Evolutionary conservation across 2,888 invertebrate genomes (phyloP), one percentile per base, ranked within the genome.

Genomic region (Hydriomena furcata): DNA sequence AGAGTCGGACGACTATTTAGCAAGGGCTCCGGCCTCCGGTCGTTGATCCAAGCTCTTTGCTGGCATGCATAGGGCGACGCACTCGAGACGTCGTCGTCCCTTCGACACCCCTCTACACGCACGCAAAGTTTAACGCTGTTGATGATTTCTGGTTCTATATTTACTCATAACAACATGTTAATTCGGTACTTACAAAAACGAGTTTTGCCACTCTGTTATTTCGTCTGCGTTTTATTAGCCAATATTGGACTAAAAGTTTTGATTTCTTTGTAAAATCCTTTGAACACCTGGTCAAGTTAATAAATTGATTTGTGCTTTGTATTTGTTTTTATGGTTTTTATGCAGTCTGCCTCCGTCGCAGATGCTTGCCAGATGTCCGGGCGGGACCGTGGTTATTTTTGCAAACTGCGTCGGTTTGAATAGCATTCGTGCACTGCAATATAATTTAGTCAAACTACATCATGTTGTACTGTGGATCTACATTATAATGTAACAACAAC

Each of bases 1-100:
- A 80, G 76, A 82, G 79, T 70, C 67, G 63, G 65, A 62, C 68
- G 65, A 73, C 73, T 79, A 79, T 79, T 75, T 77, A 76, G 73
- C 68, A 82, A 82, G 83, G 84, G 81, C 81, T 76, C 69, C 71
- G 84, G 87, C 85, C 81, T 76, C 67, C 72, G 84, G 88, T 88
- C 87, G 76, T 80, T 86, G 89, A 71, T 80, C 89, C 77, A 73
- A 68, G 70, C 71, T 74, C 65, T 71, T 72, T 73, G 68, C 72
- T 66, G 75, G 79, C 69, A 74, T 73, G 73, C 73, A 74, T 77
- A 78, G 83, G 84, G 81, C 83, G 79, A 77, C 80, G 87, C 74
- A 73, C 84, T 73, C 73, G 40, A 62, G 50, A 62, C 64, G 66
- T 70, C 72, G n/a, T n/a, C 63, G 68, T 70, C 73, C 70, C 66